Conservation (phyloP, 2,888 invertebrate species). For the Lycophotia porphyrea region DNA sequence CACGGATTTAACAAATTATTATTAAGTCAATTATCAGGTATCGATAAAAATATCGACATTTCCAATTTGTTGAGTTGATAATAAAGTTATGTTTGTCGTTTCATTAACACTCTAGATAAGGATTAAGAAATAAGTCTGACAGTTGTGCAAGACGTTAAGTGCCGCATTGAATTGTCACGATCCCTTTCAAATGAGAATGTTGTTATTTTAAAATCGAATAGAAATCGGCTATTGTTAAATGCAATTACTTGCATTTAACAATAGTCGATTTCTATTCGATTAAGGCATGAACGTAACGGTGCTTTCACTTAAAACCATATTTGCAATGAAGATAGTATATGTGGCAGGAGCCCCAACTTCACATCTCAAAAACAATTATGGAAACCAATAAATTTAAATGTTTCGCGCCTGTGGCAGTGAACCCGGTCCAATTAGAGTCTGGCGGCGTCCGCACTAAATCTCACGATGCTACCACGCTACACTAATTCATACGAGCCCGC, state of each 20-base stretch:
- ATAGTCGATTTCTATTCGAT: constrained; percentile 18
- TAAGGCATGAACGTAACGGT: constrained; percentile 22
- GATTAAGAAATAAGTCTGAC: constrained; percentile 50
- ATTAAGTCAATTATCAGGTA: constrained; percentile 65
- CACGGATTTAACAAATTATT: constrained; percentile 65
- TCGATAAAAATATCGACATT: constrained; percentile 63
- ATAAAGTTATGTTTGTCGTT: constrained; percentile 51
- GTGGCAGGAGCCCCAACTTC: constrained; percentile 75
- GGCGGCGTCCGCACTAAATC: constrained; percentile 87
- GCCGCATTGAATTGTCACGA: constrained; percentile 29
- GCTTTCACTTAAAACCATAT: constrained; percentile 46
- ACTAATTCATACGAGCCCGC: constrained; percentile 88
- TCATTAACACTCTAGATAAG: constrained; percentile 59
- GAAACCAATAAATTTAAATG: constrained; percentile 86
- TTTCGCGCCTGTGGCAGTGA: constrained; percentile 87
- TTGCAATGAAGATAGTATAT: constrained; percentile 77
- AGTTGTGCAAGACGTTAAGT: constrained; percentile 48
- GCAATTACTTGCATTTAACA: constrained; percentile 22
- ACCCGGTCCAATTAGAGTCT: constrained; percentile 88
- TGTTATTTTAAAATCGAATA: constrained; percentile 7
- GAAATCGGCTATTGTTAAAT: too few species aligned
- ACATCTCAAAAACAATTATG: constrained; percentile 88
- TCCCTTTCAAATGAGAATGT: constrained; percentile 41
- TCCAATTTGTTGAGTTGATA: constrained; percentile 63
- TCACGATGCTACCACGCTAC: constrained; percentile 87